phyloP scores from a whole-genome alignment of 2,113 vertebrate species.

The Athene cunicularia region DNA sequence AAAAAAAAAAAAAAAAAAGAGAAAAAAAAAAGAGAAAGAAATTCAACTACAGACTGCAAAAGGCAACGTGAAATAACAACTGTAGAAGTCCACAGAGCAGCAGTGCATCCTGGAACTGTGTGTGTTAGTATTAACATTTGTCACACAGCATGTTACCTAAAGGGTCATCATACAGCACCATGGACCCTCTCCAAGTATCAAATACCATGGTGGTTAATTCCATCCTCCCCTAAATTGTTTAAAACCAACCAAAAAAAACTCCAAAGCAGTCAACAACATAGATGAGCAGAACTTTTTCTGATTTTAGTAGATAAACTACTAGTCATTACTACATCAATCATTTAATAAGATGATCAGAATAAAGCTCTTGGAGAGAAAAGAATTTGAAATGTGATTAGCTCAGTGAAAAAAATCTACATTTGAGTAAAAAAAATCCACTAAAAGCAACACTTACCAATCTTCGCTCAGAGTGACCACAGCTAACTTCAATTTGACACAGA shows the following conservation, averaged over 20 bases:
- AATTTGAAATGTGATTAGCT: neutral
- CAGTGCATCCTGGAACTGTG: neutral
- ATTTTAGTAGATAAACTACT: neutral
- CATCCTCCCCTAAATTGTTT: neutral
- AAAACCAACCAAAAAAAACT: neutral
- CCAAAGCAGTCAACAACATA: neutral
- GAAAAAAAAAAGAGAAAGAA: neutral
- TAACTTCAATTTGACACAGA: constrained; percentile 75
- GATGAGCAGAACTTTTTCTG: neutral
- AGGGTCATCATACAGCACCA: neutral
- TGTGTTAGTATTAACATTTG: no score
- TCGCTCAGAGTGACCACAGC: neutral
- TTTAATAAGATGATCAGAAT: neutral
- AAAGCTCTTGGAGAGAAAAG: neutral
- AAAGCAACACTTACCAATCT: constrained; percentile 70
- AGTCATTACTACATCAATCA: neutral
- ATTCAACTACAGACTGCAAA: neutral
- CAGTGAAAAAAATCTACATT: neutral
- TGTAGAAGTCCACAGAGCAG: neutral
- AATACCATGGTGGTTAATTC: neutral
- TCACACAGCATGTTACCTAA: neutral
- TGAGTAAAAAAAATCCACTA: neutral
- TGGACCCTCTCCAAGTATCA: neutral
- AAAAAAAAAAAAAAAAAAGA: neutral
- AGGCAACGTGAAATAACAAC: neutral